Conservation (phyloP, 2,797 vertebrate genomes). For the Peromyscus nudipes region DNA sequence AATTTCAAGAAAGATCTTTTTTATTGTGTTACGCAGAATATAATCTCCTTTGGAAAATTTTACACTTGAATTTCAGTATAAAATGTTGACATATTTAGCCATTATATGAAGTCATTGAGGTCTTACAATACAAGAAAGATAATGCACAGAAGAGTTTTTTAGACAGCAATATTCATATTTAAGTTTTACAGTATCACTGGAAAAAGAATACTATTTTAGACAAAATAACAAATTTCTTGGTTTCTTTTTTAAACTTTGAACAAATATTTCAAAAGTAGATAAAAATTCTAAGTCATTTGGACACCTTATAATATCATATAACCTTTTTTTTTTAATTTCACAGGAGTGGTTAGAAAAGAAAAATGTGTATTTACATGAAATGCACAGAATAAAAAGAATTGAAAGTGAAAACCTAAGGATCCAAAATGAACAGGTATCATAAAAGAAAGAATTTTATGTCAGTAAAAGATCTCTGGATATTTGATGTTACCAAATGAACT, state of each 20-base stretch:
- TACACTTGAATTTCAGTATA: neutral
- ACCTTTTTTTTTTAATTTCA: conserved; percentile 71
- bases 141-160: neutral
- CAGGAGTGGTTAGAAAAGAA: conserved; percentile 97
- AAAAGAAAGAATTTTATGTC: conserved; percentile 63
- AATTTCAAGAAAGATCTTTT: neutral
- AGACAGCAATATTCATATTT: neutral
- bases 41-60: neutral
- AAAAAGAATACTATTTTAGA: neutral
- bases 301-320: neutral
- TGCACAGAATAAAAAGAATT: conserved; percentile 90
- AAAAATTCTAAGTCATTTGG: conserved; percentile 45
- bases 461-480: conserved; percentile 17
- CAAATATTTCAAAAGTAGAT: conserved; percentile 49
- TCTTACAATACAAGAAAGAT: neutral
- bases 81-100: conserved; percentile 2
- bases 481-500: conserved; percentile 24
- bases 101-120: neutral
- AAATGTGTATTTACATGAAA: conserved; percentile 88
- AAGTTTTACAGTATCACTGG: neutral
- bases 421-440: conserved; percentile 87
- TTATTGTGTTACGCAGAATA: neutral
- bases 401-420: conserved; percentile 89
- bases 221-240: neutral
- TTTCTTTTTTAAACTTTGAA: conserved; percentile 42